Conservation (phyloP, 53 echinoderm and acorn worm genomes). For the Apostichopus leukothele region DNA sequence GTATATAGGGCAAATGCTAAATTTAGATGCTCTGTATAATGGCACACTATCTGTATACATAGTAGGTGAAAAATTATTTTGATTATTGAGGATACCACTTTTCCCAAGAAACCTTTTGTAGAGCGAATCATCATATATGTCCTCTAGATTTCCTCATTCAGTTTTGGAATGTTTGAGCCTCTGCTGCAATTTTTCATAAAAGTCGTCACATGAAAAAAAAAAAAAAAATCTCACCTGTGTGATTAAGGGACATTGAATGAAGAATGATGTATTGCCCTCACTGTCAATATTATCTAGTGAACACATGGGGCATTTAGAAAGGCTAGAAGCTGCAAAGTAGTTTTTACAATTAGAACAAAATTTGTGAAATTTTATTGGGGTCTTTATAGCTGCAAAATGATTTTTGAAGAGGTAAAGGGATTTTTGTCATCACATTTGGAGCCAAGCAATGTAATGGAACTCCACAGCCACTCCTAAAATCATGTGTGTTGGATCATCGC, state of each 20-base stretch:
- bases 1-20: slow-evolving; percentile 8
- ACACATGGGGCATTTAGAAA: too few relatives aligned
- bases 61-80: not conserved
- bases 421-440: too few relatives aligned
- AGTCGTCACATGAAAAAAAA: not conserved
- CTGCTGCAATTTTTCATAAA: not conserved
- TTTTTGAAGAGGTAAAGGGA: too few relatives aligned
- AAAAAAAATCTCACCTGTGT: not conserved
- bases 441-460: too few relatives aligned
- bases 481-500: too few relatives aligned
- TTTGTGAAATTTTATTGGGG: too few relatives aligned
- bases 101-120: not conserved
- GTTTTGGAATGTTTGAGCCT: not conserved
- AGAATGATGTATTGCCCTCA: not conserved
- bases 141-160: not conserved
- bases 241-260: slow-evolving; percentile 1
- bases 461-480: too few relatives aligned
- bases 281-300: too few relatives aligned
- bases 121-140: not conserved
- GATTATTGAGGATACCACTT: not conserved
- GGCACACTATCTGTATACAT: slow-evolving; percentile 22
- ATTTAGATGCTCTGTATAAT: not conserved
- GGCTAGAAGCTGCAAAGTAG: too few relatives aligned
- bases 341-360: too few relatives aligned
- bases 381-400: too few relatives aligned